These are phyloP conservation scores for Nemopilema nomurai DNA, from an alignment of 30 jellyfish, hydroid and myxozoan genomes.

Conservation along the genomic window DNA sequence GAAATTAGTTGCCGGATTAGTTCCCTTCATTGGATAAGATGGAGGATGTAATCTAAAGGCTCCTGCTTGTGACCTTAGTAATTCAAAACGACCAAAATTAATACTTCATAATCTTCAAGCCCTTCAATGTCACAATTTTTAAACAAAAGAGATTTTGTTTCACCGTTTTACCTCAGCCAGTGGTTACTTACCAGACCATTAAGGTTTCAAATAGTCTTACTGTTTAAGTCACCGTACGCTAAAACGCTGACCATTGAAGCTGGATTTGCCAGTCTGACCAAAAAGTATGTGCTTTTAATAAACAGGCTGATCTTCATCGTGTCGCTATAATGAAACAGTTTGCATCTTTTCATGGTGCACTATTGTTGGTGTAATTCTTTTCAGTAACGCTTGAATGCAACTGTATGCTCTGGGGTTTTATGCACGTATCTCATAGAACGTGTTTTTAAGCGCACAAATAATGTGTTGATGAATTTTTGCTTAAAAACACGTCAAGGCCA, in stretches of 20 bases:
- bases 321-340: no score
- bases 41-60: background rate
- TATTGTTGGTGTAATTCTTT: no score
- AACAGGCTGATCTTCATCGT: no score
- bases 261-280: background rate
- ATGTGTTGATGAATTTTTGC: no score
- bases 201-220: background rate
- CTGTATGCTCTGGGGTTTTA: no score
- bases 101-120: background rate
- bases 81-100: background rate
- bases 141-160: background rate
- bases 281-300: no score
- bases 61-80: background rate
- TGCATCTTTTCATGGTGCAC: no score
- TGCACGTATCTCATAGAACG: no score
- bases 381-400: no score
- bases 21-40: background rate
- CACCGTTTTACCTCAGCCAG: background rate
- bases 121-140: background rate
- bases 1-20: background rate
- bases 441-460: no score
- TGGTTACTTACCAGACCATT: background rate
- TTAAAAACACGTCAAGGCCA: no score
- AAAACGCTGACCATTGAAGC: background rate
- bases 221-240: background rate